A percentile compares a stretch with the other conserved stretches of the same genome.
phyloP scores from a whole-genome alignment of 2,888 invertebrate genomes.

The Platypus cylindrus region DNA sequence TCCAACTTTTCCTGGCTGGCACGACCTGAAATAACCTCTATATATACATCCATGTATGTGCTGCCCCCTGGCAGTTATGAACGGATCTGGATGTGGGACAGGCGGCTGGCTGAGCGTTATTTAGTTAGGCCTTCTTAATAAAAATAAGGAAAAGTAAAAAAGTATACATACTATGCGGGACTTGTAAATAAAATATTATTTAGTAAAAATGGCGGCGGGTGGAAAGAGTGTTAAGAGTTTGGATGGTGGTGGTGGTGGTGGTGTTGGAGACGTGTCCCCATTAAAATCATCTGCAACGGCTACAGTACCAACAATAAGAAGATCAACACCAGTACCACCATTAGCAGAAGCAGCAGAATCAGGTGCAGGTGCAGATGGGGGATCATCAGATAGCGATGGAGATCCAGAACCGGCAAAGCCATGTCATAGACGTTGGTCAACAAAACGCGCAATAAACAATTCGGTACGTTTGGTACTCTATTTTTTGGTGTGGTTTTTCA shows the following conservation, averaged over 20 bases:
- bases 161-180: not conserved
- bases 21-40: not conserved
- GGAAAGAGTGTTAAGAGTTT: constrained; percentile 31
- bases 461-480: constrained; percentile 46
- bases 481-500: constrained; percentile 4
- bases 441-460: constrained; percentile 69
- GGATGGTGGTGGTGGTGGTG: too few species aligned
- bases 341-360: constrained; percentile 15
- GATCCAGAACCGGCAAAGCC: constrained; percentile 66
- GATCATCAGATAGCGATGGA: constrained; percentile 70
- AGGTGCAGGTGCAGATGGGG: constrained; percentile 39
- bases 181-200: constrained; percentile 23
- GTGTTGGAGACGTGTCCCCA: constrained; percentile 24
- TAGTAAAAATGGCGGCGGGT: constrained; percentile 32
- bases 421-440: constrained; percentile 68
- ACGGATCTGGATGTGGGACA: not conserved
- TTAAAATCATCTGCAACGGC: too few species aligned
- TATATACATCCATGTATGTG: not conserved
- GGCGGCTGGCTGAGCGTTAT: constrained; percentile 6
- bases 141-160: constrained; percentile 7
- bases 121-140: constrained; percentile 11
- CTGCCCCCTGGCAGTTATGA: too few species aligned
- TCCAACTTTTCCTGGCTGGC: not conserved
- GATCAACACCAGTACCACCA: too few species aligned
- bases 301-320: too few species aligned